Evolutionary conservation across 2,113 vertebrate genomes (phyloP).

Genomic region (Ardeotis arabs): DNA sequence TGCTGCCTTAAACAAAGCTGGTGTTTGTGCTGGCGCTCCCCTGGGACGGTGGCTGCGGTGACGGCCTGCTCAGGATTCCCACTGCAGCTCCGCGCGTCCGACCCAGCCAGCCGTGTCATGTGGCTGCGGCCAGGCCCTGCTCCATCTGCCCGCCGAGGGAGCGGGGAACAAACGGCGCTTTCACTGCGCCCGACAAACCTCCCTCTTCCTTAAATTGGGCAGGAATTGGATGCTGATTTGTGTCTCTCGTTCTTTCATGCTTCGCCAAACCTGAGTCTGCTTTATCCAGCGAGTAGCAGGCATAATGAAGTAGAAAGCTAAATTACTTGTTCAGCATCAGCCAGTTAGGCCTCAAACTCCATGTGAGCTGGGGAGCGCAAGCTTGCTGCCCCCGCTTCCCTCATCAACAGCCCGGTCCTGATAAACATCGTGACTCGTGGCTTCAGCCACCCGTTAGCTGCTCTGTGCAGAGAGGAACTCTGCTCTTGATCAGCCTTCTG

Average conservation of each 20-base stretch:
- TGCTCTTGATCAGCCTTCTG: rapidly evolving
- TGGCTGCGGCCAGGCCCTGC: not conserved
- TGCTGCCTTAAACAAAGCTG: not conserved
- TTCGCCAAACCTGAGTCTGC: not conserved
- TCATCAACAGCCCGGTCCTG: not conserved
- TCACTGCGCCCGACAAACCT: not conserved
- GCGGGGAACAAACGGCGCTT: not conserved
- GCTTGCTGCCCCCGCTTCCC: not conserved
- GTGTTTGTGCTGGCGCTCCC: not conserved
- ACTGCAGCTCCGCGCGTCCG: not conserved
- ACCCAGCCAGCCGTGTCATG: not conserved
- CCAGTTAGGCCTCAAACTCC: not conserved
- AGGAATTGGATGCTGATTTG: not conserved
- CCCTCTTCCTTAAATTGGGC: not conserved
- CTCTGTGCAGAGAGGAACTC: not conserved
- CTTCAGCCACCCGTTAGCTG: not conserved
- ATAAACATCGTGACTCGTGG: rapidly evolving
- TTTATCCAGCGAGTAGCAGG: not conserved
- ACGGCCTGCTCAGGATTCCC: not conserved
- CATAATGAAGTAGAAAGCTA: not conserved
- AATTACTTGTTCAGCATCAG: not conserved
- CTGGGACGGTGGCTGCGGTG: not conserved
- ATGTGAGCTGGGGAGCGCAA: not conserved
- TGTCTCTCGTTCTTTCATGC: not conserved
- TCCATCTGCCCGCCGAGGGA: not conserved